These are phyloP conservation scores for Mactra quadrangularis DNA, from an alignment of 1,140 invertebrate species.

Conservation along the genomic window DNA sequence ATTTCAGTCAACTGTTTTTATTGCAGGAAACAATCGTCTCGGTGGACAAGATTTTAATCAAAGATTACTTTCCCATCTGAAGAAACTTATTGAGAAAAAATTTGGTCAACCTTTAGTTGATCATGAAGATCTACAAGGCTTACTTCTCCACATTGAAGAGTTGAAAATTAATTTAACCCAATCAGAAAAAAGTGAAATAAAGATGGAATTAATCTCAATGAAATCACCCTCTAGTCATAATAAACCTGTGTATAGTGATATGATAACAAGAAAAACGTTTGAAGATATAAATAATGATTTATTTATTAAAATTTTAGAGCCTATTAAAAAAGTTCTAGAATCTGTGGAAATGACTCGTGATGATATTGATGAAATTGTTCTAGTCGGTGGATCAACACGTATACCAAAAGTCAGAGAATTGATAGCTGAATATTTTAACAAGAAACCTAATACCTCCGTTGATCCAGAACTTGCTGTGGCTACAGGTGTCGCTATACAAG, in stretches of 20 bases:
- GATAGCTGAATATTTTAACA: conserved; percentile 82
- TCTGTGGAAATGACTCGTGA: conserved; percentile 90
- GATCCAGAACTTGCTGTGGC: conserved; percentile 85
- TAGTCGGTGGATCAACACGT: conserved; percentile 85
- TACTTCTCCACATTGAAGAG: conserved; percentile 83
- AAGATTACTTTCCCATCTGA: conserved; percentile 79
- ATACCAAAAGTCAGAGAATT: conserved; percentile 84
- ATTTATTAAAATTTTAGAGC: conserved; percentile 82
- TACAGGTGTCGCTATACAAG: conserved; percentile 85
- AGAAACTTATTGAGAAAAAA: conserved; percentile 73
- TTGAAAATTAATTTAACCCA: conserved; percentile 84
- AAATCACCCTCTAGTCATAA: conserved; percentile 61
- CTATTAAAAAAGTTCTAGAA: conserved; percentile 88
- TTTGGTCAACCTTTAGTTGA: conserved; percentile 78
- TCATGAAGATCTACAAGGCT: conserved; percentile 84
- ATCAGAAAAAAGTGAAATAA: conserved; percentile 72
- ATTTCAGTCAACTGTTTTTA: neutral
- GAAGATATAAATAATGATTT: conserved; percentile 84
- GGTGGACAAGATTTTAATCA: conserved; percentile 86
- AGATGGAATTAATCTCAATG: conserved; percentile 78
- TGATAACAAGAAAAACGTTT: conserved; percentile 80
- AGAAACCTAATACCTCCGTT: conserved; percentile 83
- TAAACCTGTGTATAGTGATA: conserved; percentile 66
- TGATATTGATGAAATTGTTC: conserved; percentile 84
- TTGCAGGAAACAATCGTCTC: conserved; percentile 84